Conservation (phyloP, 2,113 vertebrate genomes). For the Hymenochirus boettgeri region DNA sequence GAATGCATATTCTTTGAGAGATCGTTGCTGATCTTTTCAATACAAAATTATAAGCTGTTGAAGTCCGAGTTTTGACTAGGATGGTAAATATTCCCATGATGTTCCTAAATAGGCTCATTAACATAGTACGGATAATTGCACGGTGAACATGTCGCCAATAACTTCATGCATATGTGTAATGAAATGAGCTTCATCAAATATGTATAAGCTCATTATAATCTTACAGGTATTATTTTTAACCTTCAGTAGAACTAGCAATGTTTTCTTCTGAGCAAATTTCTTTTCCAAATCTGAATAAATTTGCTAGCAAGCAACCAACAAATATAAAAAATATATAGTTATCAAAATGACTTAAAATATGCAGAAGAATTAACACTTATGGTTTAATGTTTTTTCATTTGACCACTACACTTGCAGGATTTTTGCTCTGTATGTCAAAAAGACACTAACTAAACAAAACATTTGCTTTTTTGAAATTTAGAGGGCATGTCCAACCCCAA, state of each 20-base stretch:
- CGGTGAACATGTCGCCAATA: conserved; percentile 37
- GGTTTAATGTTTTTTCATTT: too few species aligned
- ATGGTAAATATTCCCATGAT: conserved; percentile 42
- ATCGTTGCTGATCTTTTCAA: conserved; percentile 16
- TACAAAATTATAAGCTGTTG: conserved; percentile 25
- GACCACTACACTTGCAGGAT: too few species aligned
- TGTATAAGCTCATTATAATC: conserved; percentile 43
- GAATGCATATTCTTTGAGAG: background rate
- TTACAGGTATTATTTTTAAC: conserved; percentile 45
- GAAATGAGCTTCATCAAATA: conserved; percentile 41
- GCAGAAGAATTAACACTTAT: too few species aligned
- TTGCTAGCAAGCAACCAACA: conserved; percentile 34
- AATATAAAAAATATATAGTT: conserved; percentile 34
- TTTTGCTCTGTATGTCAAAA: too few species aligned
- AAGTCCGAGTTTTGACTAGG: conserved; percentile 40
- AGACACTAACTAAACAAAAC: too few species aligned
- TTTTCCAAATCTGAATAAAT: conserved; percentile 40
- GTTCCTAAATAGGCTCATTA: conserved; percentile 42
- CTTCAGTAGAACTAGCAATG: conserved; percentile 39
- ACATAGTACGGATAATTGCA: conserved; percentile 42
- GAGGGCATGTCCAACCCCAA: too few species aligned
- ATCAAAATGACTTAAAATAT: conserved; percentile 18
- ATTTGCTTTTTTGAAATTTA: too few species aligned
- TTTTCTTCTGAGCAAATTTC: conserved; percentile 37
- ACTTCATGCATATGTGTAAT: conserved; percentile 41